Percentiles rank a stretch among this genome's conserved stretches.
These are phyloP conservation scores for Cnemophilus loriae DNA, from an alignment of 2,113 vertebrate species.

Conservation along the genomic window DNA sequence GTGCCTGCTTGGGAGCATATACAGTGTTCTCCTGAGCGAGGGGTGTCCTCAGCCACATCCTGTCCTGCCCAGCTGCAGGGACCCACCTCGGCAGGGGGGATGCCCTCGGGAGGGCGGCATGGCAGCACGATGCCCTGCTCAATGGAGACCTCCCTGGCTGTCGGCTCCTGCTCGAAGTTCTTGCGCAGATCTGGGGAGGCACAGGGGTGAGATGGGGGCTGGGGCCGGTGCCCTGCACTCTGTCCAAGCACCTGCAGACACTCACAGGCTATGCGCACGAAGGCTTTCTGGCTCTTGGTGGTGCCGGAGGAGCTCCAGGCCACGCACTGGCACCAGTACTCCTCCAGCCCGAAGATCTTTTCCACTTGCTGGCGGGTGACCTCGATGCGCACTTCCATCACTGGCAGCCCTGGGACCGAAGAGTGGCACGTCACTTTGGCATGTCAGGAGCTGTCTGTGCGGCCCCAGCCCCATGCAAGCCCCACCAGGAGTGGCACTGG, in stretches of 20 bases:
- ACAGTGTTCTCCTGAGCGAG: rapidly evolving
- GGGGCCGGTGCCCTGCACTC: rapidly evolving
- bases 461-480: background rate
- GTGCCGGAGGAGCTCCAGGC: constrained; percentile 98
- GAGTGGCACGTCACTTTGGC: background rate
- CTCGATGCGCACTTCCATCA: constrained; percentile 94
- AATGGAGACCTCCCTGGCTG: constrained; percentile 90
- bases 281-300: constrained; percentile 97
- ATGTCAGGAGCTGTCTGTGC: rapidly evolving
- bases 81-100: constrained; percentile 92
- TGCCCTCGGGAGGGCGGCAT: constrained; percentile 93
- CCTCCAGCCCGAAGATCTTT: constrained; percentile 95
- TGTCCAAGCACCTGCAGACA: background rate
- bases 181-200: constrained; percentile 88
- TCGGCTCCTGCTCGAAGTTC: constrained; percentile 95
- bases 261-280: constrained; percentile 95
- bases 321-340: constrained; percentile 99
- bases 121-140: constrained; percentile 92
- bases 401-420: constrained; percentile 79
- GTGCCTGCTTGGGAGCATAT: no score
- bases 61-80: background rate
- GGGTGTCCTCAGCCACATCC: background rate
- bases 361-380: constrained; percentile 98
- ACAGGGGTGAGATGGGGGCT: background rate
- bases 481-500: rapidly evolving